Evolutionary conservation across 2,113 vertebrate genomes (phyloP).

Genomic region (Rhinopithecus roxellana): DNA sequence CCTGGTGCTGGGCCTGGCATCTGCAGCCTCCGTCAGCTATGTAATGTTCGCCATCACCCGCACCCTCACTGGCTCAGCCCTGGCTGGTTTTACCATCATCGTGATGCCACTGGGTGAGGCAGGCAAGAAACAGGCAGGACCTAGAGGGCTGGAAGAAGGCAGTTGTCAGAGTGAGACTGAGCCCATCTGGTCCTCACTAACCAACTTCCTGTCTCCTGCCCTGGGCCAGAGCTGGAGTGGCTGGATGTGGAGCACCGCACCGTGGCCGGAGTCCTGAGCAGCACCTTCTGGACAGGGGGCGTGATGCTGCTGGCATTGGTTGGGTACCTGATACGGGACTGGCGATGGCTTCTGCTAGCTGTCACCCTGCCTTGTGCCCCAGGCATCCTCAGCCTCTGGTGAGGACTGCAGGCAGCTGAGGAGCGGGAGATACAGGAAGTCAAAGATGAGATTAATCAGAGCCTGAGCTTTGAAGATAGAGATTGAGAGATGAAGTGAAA

Average conservation of each 20-base stretch:
- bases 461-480: not conserved
- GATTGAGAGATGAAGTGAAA: not conserved
- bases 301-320: conserved; percentile 87
- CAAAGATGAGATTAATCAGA: not conserved
- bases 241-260: conserved; percentile 87
- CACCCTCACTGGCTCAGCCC: conserved; percentile 83
- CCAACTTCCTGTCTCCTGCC: not conserved
- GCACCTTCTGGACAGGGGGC: conserved; percentile 87
- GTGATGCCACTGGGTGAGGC: conserved; percentile 85
- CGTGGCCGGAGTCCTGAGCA: conserved; percentile 83
- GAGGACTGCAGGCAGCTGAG: conserved; percentile 68
- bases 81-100: conserved; percentile 88
- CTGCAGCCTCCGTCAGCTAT: conserved; percentile 85
- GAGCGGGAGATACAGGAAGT: not conserved
- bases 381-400: conserved; percentile 88
- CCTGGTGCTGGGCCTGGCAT: conserved; percentile 62
- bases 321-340: conserved; percentile 87
- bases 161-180: not conserved
- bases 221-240: conserved; percentile 86
- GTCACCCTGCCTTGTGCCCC: conserved; percentile 86
- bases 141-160: not conserved
- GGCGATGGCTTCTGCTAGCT: conserved; percentile 88
- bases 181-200: not conserved
- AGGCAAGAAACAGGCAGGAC: not conserved
- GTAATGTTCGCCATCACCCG: conserved; percentile 86